Conservation (phyloP, 2,888 invertebrate genomes). For the Caenorhabditis imperialis region DNA sequence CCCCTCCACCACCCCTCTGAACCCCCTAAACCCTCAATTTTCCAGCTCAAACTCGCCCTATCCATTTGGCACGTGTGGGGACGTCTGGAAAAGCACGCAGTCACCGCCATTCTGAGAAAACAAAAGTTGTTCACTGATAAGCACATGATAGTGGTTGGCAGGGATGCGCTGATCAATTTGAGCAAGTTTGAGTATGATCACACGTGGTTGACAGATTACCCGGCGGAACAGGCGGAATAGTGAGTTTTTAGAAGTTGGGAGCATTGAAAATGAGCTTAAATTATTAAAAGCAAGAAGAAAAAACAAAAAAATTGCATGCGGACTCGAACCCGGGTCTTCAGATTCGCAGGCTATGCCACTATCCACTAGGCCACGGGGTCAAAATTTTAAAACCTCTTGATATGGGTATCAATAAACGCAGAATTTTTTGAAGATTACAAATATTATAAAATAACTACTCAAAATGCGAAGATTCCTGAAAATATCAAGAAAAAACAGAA, state of each 20-base stretch:
- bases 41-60: slow-evolving; percentile 35
- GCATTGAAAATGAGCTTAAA: too few relatives aligned
- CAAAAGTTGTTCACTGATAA: slow-evolving; percentile 17
- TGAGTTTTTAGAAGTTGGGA: background rate
- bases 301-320: background rate
- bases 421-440: background rate
- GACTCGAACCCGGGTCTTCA: too few relatives aligned
- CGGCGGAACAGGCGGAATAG: slow-evolving; percentile 18
- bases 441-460: too few relatives aligned
- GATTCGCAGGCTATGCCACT: too few relatives aligned
- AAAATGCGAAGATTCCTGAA: too few relatives aligned
- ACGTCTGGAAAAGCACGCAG: slow-evolving; percentile 32
- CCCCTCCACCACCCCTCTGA: too few relatives aligned
- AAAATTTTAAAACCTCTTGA: too few relatives aligned
- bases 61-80: slow-evolving; percentile 38
- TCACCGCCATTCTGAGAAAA: slow-evolving; percentile 18
- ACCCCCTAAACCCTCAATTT: background rate
- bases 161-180: slow-evolving; percentile 15
- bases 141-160: slow-evolving; percentile 12
- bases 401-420: background rate
- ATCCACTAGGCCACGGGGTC: too few relatives aligned
- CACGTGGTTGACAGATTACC: slow-evolving; percentile 25
- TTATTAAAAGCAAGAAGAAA: background rate
- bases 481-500: too few relatives aligned
- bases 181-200: slow-evolving; percentile 15